A percentile compares a stretch with the other conserved stretches of the same genome.
phyloP scores from a whole-genome alignment of 2,113 vertebrate genomes.

The Gallinago undulata region DNA sequence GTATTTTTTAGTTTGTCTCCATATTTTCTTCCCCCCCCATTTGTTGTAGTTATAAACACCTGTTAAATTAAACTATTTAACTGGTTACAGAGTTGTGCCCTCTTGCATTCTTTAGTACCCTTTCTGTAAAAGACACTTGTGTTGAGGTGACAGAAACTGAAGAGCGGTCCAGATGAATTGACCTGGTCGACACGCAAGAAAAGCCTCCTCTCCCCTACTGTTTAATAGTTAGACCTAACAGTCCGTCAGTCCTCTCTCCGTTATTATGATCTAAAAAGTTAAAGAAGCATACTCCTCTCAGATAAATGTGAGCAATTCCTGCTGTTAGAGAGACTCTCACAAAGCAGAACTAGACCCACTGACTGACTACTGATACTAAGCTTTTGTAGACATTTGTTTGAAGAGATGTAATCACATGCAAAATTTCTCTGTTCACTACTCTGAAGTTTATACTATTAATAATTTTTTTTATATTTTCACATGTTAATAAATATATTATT shows the following conservation, averaged over 20 bases:
- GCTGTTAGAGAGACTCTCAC: not conserved
- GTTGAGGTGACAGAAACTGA: not conserved
- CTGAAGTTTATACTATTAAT: not conserved
- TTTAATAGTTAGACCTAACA: not conserved
- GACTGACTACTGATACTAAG: not conserved
- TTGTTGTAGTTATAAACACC: not conserved
- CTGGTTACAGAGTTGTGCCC: not conserved
- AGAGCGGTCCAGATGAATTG: not conserved
- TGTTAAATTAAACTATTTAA: not conserved
- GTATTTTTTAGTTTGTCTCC: not conserved
- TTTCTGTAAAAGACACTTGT: not conserved
- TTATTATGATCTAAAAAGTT: not conserved
- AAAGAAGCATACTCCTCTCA: not conserved
- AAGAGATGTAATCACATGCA: not conserved
- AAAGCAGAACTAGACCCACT: not conserved
- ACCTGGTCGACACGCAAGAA: not conserved
- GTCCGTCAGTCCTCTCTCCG: not conserved
- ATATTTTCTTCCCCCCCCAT: not conserved
- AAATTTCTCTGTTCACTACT: not conserved
- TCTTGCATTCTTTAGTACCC: not conserved
- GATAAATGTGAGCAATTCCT: not conserved
- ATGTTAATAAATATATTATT: not conserved
- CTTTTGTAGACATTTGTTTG: not conserved
- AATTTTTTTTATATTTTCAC: not conserved
- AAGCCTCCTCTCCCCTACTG: not conserved